Conservation (phyloP, 2,888 invertebrate genomes). For the Horisme vitalbata region DNA sequence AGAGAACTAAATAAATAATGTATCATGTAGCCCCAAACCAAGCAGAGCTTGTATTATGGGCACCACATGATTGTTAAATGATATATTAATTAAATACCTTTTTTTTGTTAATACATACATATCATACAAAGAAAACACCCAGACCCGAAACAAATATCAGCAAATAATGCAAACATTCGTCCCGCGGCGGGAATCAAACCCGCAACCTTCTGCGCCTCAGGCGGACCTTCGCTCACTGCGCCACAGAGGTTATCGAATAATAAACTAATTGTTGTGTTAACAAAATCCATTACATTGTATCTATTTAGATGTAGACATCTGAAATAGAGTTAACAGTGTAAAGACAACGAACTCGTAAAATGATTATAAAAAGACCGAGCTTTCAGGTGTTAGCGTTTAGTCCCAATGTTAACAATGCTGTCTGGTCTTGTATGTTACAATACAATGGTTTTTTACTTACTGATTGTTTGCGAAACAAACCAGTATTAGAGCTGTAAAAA, state of each 20-base stretch:
- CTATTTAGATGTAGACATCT: conserved; percentile 49
- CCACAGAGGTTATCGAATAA: too few species aligned
- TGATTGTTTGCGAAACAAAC: conserved; percentile 27
- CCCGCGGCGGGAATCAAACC: too few species aligned
- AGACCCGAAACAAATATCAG: too few species aligned
- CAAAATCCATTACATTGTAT: conserved; percentile 55
- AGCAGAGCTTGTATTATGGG: too few species aligned
- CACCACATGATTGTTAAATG: too few species aligned
- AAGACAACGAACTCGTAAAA: conserved; percentile 81
- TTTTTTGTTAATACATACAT: too few species aligned
- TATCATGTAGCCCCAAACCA: too few species aligned
- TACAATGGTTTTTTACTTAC: conserved; percentile 20
- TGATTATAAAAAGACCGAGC: conserved; percentile 54
- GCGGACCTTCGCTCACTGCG: too few species aligned
- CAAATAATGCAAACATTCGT: neutral
- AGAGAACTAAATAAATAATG: too few species aligned
- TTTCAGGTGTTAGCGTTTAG: conserved; percentile 40
- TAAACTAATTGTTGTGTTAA: conserved; percentile 42
- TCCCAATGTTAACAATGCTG: conserved; percentile 26
- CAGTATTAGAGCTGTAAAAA: conserved; percentile 23
- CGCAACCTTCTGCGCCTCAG: too few species aligned
- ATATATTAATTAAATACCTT: too few species aligned
- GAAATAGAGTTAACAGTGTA: conserved; percentile 69
- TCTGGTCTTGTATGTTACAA: conserved; percentile 9
- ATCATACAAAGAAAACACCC: too few species aligned